These are phyloP conservation scores for Limnephilus marmoratus DNA, from an alignment of 2,888 invertebrate genomes.

Conservation along the genomic window DNA sequence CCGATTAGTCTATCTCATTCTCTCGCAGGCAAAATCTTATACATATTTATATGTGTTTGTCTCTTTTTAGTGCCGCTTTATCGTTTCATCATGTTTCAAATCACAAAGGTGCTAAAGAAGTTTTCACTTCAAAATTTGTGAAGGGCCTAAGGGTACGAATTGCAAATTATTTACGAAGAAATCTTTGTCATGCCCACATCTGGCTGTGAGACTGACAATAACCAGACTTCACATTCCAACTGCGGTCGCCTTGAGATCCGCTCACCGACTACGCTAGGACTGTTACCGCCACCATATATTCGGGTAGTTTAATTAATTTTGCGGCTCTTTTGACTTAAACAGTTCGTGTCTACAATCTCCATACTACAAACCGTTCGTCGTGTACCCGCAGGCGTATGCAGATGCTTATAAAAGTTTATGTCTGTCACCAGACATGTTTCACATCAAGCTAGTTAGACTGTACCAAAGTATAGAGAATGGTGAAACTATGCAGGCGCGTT, in stretches of 20 bases:
- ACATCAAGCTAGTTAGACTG: not conserved
- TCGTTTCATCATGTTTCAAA: too few species aligned
- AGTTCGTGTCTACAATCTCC: not conserved
- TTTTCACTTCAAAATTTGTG: too few species aligned
- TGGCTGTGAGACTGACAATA: not conserved
- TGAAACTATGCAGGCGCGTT: too few species aligned
- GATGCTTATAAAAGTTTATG: not conserved
- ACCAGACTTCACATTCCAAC: slow-evolving; percentile 4
- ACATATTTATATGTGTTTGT: too few species aligned
- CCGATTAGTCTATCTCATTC: too few species aligned
- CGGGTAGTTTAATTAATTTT: not conserved
- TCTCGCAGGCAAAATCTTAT: too few species aligned
- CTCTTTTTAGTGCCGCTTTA: too few species aligned
- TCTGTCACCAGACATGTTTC: not conserved
- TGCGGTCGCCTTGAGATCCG: not conserved
- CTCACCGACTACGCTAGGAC: not conserved
- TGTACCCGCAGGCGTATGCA: not conserved
- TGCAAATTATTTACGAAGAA: not conserved
- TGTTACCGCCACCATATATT: slow-evolving; percentile 5
- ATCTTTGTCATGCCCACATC: not conserved
- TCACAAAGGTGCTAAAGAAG: too few species aligned
- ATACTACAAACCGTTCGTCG: not conserved
- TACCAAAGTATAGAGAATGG: too few species aligned
- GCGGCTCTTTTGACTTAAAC: not conserved
- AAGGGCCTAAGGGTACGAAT: not conserved